Percentiles rank a stretch among this genome's conserved stretches.
These are phyloP conservation scores for Aspiorhynchus laticeps DNA, from an alignment of 2,113 vertebrate genomes.

Conservation along the genomic window DNA sequence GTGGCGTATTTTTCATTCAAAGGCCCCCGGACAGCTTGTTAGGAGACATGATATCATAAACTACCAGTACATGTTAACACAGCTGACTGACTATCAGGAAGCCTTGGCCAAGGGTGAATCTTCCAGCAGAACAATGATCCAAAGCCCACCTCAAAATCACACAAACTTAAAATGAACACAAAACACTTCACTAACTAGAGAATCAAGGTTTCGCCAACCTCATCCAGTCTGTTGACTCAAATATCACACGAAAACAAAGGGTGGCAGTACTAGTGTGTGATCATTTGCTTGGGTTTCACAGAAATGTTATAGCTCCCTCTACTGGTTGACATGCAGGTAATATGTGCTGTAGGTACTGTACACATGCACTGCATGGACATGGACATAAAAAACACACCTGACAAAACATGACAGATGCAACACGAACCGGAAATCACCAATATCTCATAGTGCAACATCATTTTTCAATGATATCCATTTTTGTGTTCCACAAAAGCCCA, in stretches of 20 bases:
- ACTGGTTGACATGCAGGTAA: background rate
- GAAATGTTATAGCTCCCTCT: constrained; percentile 15
- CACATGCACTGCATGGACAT: background rate
- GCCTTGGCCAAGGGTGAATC: background rate
- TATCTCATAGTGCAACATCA: background rate
- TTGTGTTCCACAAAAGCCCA: background rate
- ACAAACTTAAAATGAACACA: background rate
- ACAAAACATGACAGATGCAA: background rate
- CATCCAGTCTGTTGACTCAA: background rate
- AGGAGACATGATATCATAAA: background rate
- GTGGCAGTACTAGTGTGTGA: background rate
- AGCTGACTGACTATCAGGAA: background rate
- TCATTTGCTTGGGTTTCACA: background rate
- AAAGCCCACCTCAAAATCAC: background rate
- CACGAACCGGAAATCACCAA: background rate
- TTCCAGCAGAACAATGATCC: background rate
- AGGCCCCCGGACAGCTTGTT: background rate
- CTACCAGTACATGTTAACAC: background rate
- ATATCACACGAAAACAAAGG: background rate
- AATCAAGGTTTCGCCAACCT: background rate
- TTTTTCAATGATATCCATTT: background rate
- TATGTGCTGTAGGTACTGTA: background rate
- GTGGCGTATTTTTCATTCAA: background rate
- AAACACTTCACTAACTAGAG: too few species aligned
- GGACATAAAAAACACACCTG: background rate